Percentiles rank a stretch among this genome's conserved stretches.
Conservation (phyloP, 2,888 invertebrate species). For the Elaeidobius kamerunicus region DNA sequence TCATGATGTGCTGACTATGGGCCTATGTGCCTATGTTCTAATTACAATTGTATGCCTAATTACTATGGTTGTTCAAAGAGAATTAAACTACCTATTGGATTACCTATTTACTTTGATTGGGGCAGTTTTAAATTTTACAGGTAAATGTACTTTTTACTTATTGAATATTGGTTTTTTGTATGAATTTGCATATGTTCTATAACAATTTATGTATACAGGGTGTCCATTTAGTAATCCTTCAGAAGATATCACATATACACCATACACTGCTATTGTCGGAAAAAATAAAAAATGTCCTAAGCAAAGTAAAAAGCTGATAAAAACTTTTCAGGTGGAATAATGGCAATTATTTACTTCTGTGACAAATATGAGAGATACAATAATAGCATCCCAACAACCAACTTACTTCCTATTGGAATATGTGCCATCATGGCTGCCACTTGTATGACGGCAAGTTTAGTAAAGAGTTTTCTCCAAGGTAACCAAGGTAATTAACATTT, state of each 20-base stretch:
- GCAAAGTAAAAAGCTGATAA: too few species aligned
- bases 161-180: not conserved
- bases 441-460: conserved; percentile 21
- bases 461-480: not conserved
- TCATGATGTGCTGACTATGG: conserved; percentile 20
- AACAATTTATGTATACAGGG: too few species aligned
- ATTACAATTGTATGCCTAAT: conserved; percentile 18
- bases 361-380: conserved; percentile 16
- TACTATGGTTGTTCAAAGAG: not conserved
- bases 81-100: conserved; percentile 16
- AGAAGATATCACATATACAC: too few species aligned
- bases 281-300: too few species aligned
- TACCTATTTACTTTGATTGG: conserved; percentile 23
- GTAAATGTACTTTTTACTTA: conserved; percentile 18
- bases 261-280: too few species aligned
- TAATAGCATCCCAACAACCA: conserved; percentile 6
- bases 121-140: conserved; percentile 20
- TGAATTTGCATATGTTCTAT: too few species aligned
- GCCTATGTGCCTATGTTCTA: conserved; percentile 19
- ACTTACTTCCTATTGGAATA: conserved; percentile 22
- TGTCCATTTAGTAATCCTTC: too few species aligned
- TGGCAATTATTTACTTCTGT: conserved; percentile 21
- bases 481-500: not conserved
- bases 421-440: conserved; percentile 18
- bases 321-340: conserved; percentile 23